Evolutionary conservation across 2,888 invertebrate genomes (phyloP).

Genomic region (Andrena camellia): DNA sequence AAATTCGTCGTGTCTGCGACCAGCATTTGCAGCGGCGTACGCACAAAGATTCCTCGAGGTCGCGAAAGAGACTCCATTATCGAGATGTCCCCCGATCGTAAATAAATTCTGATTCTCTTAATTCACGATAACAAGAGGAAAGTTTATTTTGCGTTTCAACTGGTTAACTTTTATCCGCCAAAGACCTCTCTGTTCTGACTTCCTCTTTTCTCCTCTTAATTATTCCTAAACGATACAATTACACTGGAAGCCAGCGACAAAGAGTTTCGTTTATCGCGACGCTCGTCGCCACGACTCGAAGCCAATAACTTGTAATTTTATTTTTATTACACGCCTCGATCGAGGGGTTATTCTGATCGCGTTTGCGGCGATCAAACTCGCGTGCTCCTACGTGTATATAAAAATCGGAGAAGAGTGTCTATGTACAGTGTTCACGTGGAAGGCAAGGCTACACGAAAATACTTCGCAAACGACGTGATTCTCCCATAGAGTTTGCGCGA

Average conservation of each 20-base stretch:
- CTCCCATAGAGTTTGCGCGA: constrained; percentile 25
- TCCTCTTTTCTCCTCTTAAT: neutral
- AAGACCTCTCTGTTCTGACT: neutral
- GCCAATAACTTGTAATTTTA: neutral
- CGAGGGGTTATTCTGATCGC: constrained; percentile 7
- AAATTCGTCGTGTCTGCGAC: neutral
- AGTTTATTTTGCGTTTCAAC: neutral
- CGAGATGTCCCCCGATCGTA: neutral
- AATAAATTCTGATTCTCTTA: constrained; percentile 5
- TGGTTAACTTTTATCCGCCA: neutral
- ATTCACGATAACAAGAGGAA: constrained; percentile 7
- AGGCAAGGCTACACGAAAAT: constrained; percentile 48
- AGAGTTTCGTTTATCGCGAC: neutral
- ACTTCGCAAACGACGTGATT: constrained; percentile 32
- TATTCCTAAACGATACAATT: neutral
- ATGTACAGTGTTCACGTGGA: constrained; percentile 52
- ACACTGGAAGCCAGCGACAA: neutral
- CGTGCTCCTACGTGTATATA: constrained; percentile 27
- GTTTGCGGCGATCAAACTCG: neutral
- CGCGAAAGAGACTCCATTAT: neutral
- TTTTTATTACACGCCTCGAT: neutral
- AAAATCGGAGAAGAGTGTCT: constrained; percentile 48
- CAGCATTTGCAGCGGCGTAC: neutral
- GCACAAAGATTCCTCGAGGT: constrained; percentile 7
- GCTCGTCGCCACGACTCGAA: neutral